These are phyloP conservation scores for Aplysina aerophoba DNA, from an alignment of 37 sponge, comb jelly and placozoan genomes.

Conservation along the genomic window DNA sequence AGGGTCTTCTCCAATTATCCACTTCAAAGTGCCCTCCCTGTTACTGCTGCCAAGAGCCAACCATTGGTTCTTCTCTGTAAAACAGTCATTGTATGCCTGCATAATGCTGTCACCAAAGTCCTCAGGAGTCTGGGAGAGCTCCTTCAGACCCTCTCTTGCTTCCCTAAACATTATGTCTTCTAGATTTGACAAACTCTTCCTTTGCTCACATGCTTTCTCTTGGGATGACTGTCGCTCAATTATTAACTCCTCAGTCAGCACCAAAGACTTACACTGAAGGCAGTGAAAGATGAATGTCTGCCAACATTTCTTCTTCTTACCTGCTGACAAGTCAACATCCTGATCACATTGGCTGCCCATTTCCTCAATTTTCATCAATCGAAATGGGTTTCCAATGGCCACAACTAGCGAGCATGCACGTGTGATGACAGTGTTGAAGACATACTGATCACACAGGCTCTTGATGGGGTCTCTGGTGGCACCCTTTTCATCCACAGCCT, in stretches of 20 bases:
- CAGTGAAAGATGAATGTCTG: not conserved
- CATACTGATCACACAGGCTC: constrained; percentile 40
- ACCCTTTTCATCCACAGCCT: constrained; percentile 14
- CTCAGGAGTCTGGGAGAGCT: not conserved
- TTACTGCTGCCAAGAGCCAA: not conserved
- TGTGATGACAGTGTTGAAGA: constrained; percentile 46
- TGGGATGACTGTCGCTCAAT: not conserved
- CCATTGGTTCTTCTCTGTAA: not conserved
- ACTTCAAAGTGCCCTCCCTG: no score
- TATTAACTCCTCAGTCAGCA: not conserved
- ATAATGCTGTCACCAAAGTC: not conserved
- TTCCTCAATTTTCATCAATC: constrained; percentile 22
- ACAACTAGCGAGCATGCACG: constrained; percentile 44
- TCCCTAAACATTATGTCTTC: not conserved
- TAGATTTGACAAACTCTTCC: not conserved
- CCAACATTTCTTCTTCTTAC: not conserved
- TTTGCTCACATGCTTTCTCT: not conserved
- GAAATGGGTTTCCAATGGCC: constrained; percentile 44
- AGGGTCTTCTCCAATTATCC: not conserved
- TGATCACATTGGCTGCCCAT: not conserved
- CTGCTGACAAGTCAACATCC: not conserved
- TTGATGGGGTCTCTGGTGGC: constrained; percentile 29
- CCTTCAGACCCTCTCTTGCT: not conserved
- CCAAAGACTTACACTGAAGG: not conserved
- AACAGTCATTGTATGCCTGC: constrained; percentile 19